Conservation (phyloP, 2,113 vertebrate genomes). For the Melanerpes formicivorus region DNA sequence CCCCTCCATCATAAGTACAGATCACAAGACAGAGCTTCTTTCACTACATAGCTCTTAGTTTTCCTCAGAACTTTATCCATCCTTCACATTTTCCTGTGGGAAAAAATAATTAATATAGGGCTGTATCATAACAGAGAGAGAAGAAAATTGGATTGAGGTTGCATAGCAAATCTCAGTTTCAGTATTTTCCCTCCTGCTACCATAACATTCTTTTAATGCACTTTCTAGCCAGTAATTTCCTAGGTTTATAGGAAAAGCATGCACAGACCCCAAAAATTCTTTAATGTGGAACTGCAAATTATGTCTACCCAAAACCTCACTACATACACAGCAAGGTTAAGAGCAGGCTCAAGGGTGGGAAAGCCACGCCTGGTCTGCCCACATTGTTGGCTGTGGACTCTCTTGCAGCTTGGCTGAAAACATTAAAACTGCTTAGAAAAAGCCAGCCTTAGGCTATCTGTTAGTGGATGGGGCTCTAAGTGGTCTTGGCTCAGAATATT, state of each 20-base stretch:
- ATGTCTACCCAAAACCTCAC: not conserved
- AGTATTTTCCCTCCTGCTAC: not conserved
- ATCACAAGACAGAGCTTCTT: constrained; percentile 62
- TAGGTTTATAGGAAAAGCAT: not conserved
- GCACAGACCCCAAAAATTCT: not conserved
- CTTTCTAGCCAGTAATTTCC: not conserved
- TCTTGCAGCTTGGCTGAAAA: not conserved
- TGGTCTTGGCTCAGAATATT: not conserved
- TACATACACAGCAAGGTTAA: not conserved
- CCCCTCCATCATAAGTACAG: constrained; percentile 41
- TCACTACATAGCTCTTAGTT: constrained; percentile 22
- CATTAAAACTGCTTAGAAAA: not conserved
- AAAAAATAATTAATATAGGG: constrained; percentile 58
- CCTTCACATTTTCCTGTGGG: constrained; percentile 62
- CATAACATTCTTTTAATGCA: not conserved
- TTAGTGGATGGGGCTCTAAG: not conserved
- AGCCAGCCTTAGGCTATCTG: not conserved
- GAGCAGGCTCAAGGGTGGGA: constrained; percentile 8
- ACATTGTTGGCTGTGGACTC: not conserved
- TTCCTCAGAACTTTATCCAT: constrained; percentile 60
- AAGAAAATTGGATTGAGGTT: not conserved
- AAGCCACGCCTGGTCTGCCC: constrained; percentile 19
- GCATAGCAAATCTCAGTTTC: constrained; percentile 10
- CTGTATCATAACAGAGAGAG: not conserved
- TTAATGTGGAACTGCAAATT: not conserved